Percentiles rank a stretch among this genome's conserved stretches.
Evolutionary conservation across 1,140 invertebrate genomes (phyloP).

Genomic region (Hypsibius dujardini): DNA sequence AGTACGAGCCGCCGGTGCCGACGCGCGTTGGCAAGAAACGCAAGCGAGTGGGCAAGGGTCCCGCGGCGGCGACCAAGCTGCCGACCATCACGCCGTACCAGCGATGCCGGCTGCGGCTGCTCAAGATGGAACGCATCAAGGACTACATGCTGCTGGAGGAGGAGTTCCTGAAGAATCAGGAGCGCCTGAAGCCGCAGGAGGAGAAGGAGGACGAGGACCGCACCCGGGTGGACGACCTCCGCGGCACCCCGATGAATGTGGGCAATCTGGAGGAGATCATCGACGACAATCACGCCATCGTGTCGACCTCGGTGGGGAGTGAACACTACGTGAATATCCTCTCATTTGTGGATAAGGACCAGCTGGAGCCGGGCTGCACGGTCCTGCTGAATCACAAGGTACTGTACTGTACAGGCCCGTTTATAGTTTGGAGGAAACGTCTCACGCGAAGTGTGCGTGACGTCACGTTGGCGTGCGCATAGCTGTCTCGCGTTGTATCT

Average conservation of each 20-base stretch:
- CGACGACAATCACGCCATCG: constrained; percentile 99
- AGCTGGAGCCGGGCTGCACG: constrained; percentile 94
- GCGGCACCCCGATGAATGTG: constrained; percentile 98
- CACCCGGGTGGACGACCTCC: constrained; percentile 84
- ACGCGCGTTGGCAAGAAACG: constrained; percentile 97
- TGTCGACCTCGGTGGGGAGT: constrained; percentile 95
- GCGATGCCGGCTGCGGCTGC: constrained; percentile 76
- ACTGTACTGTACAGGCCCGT: too few relatives aligned
- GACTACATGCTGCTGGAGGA: constrained; percentile 98
- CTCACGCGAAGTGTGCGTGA: too few relatives aligned
- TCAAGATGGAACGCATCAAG: constrained; percentile 93
- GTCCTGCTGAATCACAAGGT: constrained; percentile 95
- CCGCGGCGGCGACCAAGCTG: constrained; percentile 89
- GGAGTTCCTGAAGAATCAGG: constrained; percentile 96
- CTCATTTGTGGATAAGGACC: constrained; percentile 99
- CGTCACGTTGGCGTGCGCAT: too few relatives aligned
- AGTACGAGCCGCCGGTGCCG: constrained; percentile 95
- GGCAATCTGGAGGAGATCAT: constrained; percentile 99
- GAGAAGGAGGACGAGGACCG: constrained; percentile 95
- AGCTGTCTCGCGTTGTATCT: too few relatives aligned
- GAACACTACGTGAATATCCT: constrained; percentile 99
- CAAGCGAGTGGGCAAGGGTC: constrained; percentile 82
- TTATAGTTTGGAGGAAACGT: too few relatives aligned
- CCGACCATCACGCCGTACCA: constrained; percentile 92
- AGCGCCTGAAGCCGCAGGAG: constrained; percentile 90